phyloP scores from a whole-genome alignment of 2,113 vertebrate species.

The Tragelaphus imberbis region DNA sequence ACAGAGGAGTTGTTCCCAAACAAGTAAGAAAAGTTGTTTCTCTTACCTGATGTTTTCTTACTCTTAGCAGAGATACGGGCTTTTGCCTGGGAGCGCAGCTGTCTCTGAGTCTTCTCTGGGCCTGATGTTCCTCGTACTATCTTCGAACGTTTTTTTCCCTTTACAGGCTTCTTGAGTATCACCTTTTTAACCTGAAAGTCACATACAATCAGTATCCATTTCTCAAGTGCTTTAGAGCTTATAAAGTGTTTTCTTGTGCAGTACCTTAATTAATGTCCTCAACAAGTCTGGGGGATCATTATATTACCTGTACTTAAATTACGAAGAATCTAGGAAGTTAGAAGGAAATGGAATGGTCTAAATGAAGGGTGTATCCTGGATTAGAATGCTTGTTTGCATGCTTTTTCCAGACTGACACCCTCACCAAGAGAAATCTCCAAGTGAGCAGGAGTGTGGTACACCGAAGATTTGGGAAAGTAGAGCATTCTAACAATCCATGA shows the following conservation, averaged over 20 bases:
- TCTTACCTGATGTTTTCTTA: neutral
- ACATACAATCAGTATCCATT: neutral
- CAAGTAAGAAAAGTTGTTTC: neutral
- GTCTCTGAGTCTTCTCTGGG: neutral
- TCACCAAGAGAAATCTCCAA: too few relatives aligned
- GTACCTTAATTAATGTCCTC: neutral
- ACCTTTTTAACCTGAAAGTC: neutral
- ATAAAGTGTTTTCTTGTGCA: neutral
- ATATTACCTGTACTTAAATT: neutral
- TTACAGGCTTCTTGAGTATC: neutral
- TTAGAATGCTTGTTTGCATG: too few relatives aligned
- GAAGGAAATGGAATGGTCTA: neutral
- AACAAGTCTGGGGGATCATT: neutral
- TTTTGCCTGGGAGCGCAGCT: accelerated
- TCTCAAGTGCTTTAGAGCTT: neutral
- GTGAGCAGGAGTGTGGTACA: too few relatives aligned
- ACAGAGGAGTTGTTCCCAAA: neutral
- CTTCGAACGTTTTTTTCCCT: accelerated
- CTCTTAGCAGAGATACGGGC: accelerated
- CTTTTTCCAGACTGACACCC: too few relatives aligned
- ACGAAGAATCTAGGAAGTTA: neutral
- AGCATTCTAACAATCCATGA: neutral
- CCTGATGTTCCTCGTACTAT: neutral
- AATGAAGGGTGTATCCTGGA: too few relatives aligned
- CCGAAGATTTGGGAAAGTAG: too few relatives aligned